Base-by-base conservation (phyloP, 2,797 vertebrate species). In the Alca torda region DNA sequence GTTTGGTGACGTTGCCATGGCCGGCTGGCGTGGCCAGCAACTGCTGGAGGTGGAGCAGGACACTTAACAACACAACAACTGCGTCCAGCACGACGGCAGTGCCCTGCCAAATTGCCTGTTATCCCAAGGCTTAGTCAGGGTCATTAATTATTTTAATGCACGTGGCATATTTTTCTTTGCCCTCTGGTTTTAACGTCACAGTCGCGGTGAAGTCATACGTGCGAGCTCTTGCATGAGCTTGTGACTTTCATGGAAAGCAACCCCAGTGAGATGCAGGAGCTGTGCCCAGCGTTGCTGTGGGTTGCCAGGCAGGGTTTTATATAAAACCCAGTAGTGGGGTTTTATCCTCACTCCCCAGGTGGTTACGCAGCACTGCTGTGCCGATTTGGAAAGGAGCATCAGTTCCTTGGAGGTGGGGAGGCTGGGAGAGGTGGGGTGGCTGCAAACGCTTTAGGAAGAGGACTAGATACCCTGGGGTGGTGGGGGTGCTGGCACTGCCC, bases 171-270 rank as follows among this genome's bases (percentile, higher is more conserved):
- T 83, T 75, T 41, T 13, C 30, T 59, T 72, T 65, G 70, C 48
- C 67, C 33, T 89, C 54, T 61, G 56, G 10, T 64, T 57, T 84
- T 61, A 46, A 63, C 0, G 0, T 45, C 50, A 19, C 0, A 5
- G 11, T 39, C 3, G 0, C 9, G 0, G 20, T 64, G 37, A 21
- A 61, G 76, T 75, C 11, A 1, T 6, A 46, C 1, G 1, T 39
- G 13, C 7, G 11, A 69, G 50, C 37, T 72, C 2, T 3, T 57
- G 75, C 51, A 14, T 7, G 2, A 6, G 46, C 26, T 12, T 28
- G 51, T 63, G 41, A 10, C 41, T 73, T n/a, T 33, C 4, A 4
- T 20, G 53, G 53, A 61, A 46, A 86, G 33, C 31, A 77, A 9
- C 26, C 39, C 5, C 57, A 28, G 37, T 11, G 65, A 33, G 39